Conservation (phyloP, 1,140 invertebrate species). For the Phenacoccus solenopsis region DNA sequence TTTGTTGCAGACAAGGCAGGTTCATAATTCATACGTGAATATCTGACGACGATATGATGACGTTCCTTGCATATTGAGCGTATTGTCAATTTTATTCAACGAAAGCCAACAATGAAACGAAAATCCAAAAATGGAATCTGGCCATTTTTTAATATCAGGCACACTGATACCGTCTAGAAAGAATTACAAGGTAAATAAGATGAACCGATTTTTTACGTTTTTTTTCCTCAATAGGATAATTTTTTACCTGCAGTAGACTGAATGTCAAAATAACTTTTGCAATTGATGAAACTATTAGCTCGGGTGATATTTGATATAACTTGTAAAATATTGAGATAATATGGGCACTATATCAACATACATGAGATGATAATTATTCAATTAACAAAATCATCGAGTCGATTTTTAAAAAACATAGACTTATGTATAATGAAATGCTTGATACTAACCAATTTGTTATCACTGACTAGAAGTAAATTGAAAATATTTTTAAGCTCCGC, state of each 20-base stretch:
- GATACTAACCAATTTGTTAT: constrained; percentile 29
- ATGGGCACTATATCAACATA: constrained; percentile 33
- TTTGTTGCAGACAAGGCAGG: not conserved
- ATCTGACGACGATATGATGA: constrained; percentile 34
- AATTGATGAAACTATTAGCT: constrained; percentile 33
- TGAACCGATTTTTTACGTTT: not conserved
- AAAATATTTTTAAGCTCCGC: constrained; percentile 43
- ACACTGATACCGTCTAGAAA: constrained; percentile 39
- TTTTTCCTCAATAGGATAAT: not conserved
- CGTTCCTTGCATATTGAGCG: not conserved
- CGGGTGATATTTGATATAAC: constrained; percentile 37
- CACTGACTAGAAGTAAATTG: constrained; percentile 32
- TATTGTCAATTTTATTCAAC: constrained; percentile 34
- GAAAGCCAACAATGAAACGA: constrained; percentile 46
- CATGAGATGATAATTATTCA: constrained; percentile 22
- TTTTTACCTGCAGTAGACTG: constrained; percentile 33
- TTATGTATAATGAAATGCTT: too few relatives aligned
- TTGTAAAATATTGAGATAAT: constrained; percentile 34
- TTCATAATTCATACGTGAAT: constrained; percentile 35
- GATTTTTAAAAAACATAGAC: too few relatives aligned
- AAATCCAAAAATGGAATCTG: constrained; percentile 43
- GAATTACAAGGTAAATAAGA: not conserved
- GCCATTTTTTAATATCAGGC: constrained; percentile 40
- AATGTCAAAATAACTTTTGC: constrained; percentile 41
- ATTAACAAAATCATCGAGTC: too few relatives aligned